These are phyloP conservation scores for Halcyon badia DNA, from an alignment of 2,797 vertebrate genomes.

Conservation along the genomic window DNA sequence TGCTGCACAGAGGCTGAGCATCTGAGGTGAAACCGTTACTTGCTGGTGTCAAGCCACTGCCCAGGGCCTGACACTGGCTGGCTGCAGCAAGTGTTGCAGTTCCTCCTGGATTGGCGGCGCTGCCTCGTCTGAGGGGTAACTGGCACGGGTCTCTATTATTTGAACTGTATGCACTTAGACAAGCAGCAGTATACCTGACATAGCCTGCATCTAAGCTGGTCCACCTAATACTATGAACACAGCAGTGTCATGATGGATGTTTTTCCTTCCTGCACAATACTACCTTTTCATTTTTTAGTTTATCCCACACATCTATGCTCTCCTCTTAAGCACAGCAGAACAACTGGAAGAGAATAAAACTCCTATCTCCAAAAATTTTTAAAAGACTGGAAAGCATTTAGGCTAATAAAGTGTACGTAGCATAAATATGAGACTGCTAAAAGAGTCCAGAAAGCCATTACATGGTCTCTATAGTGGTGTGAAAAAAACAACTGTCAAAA, in stretches of 20 bases:
- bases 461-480: background rate
- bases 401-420: background rate
- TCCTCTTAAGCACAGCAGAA: background rate
- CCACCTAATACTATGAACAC: background rate
- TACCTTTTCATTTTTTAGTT: background rate
- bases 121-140: background rate
- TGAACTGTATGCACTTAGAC: rapidly evolving
- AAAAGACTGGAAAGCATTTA: background rate
- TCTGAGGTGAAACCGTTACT: background rate
- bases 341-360: background rate
- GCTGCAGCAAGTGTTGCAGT: background rate
- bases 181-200: background rate
- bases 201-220: background rate
- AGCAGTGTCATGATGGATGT: background rate
- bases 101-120: background rate
- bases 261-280: background rate
- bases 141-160: background rate
- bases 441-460: background rate
- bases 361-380: background rate
- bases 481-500: background rate
- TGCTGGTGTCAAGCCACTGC: background rate
- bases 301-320: background rate
- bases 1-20: rapidly evolving
- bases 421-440: background rate
- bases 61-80: background rate